Evolutionary conservation across 2,888 invertebrate genomes (phyloP), one percentile per base, ranked within the genome.

Genomic region (Eupithecia exiguata): DNA sequence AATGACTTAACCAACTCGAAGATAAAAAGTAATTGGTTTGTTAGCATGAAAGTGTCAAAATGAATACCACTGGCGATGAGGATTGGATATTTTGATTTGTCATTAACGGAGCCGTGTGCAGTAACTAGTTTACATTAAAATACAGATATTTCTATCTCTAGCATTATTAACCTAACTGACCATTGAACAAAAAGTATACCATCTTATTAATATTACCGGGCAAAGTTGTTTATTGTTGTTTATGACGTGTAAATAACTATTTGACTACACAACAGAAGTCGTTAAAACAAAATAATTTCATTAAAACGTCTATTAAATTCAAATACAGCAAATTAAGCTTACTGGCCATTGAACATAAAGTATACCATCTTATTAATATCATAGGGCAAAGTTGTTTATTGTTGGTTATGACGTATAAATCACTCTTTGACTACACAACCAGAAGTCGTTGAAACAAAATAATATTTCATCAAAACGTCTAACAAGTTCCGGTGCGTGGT

Each of bases 401-500:
- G 49, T 53, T 21, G 10, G 10, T 21, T 21, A 53, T 21, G 49
- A 53, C 21, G 49, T 21, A 21, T 21, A 21, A 53, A 53, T 53
- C 21, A 21, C 21, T 21, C 21, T n/a, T 7, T 21, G 21, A 53
- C n/a, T 49, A 10, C 21, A 10, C n/a, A 21, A 53, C 21, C 4
- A 53, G n/a, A 49, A 49, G 49, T 53, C 49, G 49, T 53, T 21
- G 49, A 53, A 53, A n/a, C 21, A 21, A 53, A 49, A n/a, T 53
- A 53, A 53, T 49, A n/a, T 49, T 49, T 21, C 49, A 53, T 53
- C 49, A 53, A 46, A 18, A n/a, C 10, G n/a, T n/a, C 21, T 21
- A 53, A 21, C 49, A 21, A 53, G 49, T 53, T 53, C 49, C 49
- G 49, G 49, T 53, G 49, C 49, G 21, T 53, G 49, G 49, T n/a